Percentiles rank a stretch among this genome's conserved stretches.
Conservation (phyloP, 2,113 vertebrate species). For the Taurulus bubalis region DNA sequence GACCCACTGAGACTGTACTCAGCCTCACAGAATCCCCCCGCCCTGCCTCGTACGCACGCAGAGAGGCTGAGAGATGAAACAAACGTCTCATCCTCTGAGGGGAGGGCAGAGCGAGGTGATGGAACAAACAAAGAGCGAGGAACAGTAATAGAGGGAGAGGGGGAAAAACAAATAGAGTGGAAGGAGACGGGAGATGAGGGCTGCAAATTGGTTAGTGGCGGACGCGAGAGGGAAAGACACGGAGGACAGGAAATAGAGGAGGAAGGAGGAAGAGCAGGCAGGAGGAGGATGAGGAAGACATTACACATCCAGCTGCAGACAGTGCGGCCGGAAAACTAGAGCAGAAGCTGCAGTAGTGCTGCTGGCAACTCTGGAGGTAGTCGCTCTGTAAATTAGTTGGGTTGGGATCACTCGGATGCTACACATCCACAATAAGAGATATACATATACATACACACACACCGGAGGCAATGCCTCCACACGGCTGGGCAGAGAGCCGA, state of each 20-base stretch:
- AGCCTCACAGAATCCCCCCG: conserved; percentile 11
- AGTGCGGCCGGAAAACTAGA: no score
- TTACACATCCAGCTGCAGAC: conserved; percentile 9
- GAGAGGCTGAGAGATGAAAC: conserved; percentile 42
- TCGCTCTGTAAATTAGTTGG: no score
- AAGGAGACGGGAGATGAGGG: conserved; percentile 48
- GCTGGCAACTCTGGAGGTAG: background rate
- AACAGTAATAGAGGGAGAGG: conserved; percentile 31
- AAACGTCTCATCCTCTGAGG: conserved; percentile 47
- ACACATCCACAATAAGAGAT: background rate
- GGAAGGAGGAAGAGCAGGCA: conserved; percentile 15
- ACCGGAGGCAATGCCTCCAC: no score
- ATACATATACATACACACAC: background rate
- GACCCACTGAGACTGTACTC: conserved; percentile 28
- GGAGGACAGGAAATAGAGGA: conserved; percentile 44
- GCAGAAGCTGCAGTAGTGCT: no score
- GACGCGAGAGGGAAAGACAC: conserved; percentile 33
- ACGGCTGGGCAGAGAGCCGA: no score
- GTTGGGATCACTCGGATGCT: background rate
- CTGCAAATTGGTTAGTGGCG: conserved; percentile 41
- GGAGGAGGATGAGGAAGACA: conserved; percentile 20
- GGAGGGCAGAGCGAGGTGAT: conserved; percentile 40
- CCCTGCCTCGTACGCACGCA: conserved; percentile 21
- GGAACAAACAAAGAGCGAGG: conserved; percentile 51
- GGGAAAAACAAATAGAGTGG: conserved; percentile 44